These are phyloP conservation scores for Hoplodrina ambigua DNA, from an alignment of 2,888 invertebrate species.

Conservation along the genomic window DNA sequence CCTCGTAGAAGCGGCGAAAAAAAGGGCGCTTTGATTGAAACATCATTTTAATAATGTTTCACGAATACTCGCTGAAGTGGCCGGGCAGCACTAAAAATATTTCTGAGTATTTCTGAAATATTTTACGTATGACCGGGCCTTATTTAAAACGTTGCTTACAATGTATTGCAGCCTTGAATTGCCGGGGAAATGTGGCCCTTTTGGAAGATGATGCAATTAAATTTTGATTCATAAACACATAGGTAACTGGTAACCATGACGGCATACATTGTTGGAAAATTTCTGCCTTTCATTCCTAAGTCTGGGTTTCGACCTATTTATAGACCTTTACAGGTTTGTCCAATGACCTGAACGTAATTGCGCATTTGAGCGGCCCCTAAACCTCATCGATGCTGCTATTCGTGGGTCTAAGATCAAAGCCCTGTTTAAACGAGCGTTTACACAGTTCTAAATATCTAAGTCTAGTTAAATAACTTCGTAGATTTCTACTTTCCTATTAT, in stretches of 20 bases:
- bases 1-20: too few species aligned
- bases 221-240: slow-evolving; percentile 9
- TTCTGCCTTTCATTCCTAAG: background rate
- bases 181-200: too few species aligned
- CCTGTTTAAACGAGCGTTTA: slow-evolving; percentile 17
- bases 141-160: too few species aligned
- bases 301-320: slow-evolving; percentile 8
- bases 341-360: slow-evolving; percentile 45
- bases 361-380: slow-evolving; percentile 35
- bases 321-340: slow-evolving; percentile 6
- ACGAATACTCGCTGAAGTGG: too few species aligned
- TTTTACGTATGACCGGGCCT: too few species aligned
- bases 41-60: too few species aligned
- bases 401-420: slow-evolving; percentile 44
- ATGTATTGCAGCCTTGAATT: too few species aligned
- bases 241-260: background rate
- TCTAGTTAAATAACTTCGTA: background rate
- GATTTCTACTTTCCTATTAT: background rate
- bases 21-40: too few species aligned
- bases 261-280: background rate
- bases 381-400: slow-evolving; percentile 41
- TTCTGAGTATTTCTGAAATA: too few species aligned
- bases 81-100: too few species aligned
- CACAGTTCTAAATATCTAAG: slow-evolving; percentile 8
- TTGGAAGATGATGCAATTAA: slow-evolving; percentile 4